These are phyloP conservation scores for Diadromus collaris DNA, from an alignment of 2,888 invertebrate genomes.

Conservation along the genomic window DNA sequence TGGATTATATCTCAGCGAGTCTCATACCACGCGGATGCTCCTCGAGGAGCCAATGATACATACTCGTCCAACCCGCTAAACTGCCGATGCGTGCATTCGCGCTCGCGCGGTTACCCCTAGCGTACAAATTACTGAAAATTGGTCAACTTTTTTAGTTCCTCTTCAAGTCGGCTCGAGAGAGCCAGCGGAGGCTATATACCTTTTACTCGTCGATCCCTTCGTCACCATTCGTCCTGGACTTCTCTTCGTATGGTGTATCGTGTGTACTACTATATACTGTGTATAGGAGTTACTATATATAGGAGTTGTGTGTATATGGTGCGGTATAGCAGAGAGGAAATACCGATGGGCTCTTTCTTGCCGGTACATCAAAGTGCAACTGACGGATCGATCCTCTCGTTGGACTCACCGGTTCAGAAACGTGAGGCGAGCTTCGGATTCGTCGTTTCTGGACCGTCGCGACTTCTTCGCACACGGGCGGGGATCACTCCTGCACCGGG, in stretches of 20 bases:
- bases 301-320: not conserved
- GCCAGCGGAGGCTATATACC: constrained; percentile 21
- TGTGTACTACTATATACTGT: not conserved
- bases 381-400: constrained; percentile 63
- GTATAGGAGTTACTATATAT: constrained; percentile 17
- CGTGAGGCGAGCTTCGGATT: constrained; percentile 44
- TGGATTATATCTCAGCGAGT: not conserved
- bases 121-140: constrained; percentile 77
- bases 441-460: constrained; percentile 36
- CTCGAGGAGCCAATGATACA: not conserved
- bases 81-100: constrained; percentile 53
- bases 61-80: constrained; percentile 34
- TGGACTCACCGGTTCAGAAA: constrained; percentile 52
- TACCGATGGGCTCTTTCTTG: constrained; percentile 64
- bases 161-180: constrained; percentile 48
- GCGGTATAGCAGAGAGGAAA: constrained; percentile 54
- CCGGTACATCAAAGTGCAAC: constrained; percentile 65
- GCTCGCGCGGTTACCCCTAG: constrained; percentile 55
- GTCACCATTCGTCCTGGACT: constrained; percentile 1
- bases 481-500: constrained; percentile 38
- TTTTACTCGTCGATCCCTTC: constrained; percentile 50
- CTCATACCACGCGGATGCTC: not conserved
- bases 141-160: constrained; percentile 72
- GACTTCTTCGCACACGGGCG: constrained; percentile 11
- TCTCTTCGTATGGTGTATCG: constrained; percentile 12